Base-by-base conservation (phyloP, 2,113 vertebrate genomes). In the Rhinolophus sinicus region DNA sequence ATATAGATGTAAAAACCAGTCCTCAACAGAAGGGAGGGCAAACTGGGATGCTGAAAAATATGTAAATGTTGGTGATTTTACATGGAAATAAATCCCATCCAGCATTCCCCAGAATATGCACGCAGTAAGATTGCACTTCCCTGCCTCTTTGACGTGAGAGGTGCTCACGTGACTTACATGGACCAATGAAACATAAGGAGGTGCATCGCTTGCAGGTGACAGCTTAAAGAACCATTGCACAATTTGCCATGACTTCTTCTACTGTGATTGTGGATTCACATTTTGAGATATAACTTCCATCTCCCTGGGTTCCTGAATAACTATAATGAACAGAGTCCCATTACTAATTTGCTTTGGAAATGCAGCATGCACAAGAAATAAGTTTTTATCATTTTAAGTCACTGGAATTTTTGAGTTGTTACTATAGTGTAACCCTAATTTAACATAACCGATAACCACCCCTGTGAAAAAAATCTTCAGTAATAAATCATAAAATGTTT, bases 281-380 rank as follows among this genome's bases (percentile, higher is more conserved):
- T 60, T 62, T 62, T 91, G 30, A 40, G 35, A 65, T 28, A 44
- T 1, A 40, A 28, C 33, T 16, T 87, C 14, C 19, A 22, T 8
- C 52, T 86, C 21, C 21, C 12, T 65, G 54, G n/a, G 2, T 50
- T 94, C 19, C 22, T 19, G 11, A 30, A 16, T 73, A 44, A 40
- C 24, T n/a, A 0, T 2, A 24, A 58, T 47, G 16, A 92, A 13
- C 21, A 58, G 22, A 73, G 28, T 13, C 9, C 18, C 38, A 24
- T 1, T 86, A 24, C 6, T 86, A 65, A n/a, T 87, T 76, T 70
- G 35, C 21, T 90, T 58, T 78, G n/a, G 58, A 90, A 94, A 75
- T 40, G 40, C n/a, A 22, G 22, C 44, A 5, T 35, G 30, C 47
- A 47, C 44, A 80, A 64, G 5, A 92, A 77, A 60, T 10, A 30